Evolutionary conservation across 2,797 vertebrate species (phyloP), one percentile per base, ranked within the genome.

Genomic region (Acanthiza pusilla): DNA sequence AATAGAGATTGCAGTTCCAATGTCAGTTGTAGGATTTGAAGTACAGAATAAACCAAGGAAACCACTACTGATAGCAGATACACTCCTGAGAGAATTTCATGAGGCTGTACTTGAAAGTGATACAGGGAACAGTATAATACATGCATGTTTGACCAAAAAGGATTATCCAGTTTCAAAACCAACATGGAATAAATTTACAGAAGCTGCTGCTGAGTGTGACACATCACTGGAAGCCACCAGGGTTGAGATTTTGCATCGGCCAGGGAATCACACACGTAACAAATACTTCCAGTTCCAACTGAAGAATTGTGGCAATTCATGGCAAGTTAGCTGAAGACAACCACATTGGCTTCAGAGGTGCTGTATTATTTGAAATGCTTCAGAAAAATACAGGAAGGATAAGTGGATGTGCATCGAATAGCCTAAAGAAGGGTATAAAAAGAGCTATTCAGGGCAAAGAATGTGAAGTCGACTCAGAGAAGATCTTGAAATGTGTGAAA

Each of bases 131-230:
- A 54, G 30, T 14, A 7, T 23, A 57, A 65, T 32, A 55, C 30
- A 72, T 22, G 16, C n/a, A 32, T 16, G 19, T 86, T 80, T 90
- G 62, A 62, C 62, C 58, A 60, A 43, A 85, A 91, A 84, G 30
- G 83, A 48, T 72, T 43, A 88, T 58, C 43, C 42, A 8, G 48
- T 88, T 93, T 91, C 89, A 51, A 93, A 96, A 48, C 29, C 36
- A 62, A 36, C 0, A 0, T 40, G 61, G 78, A 92, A 72, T 77
- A 85, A 53, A 65, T 83, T 83, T 74, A 80, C 68, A 81, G 85
- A 80, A 63, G 30, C 34, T 78, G 73, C 38, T 65, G 76, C 58
- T 58, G 70, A 71, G 23, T 23, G 16, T 68, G 65, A 65, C 50
- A 54, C 13, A 6, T 38, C 3, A 4, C 50, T 29, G 32, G 62